Percentiles rank a stretch among this genome's conserved stretches.
Conservation (phyloP, 2,888 invertebrate species). For the Pseudococcus viburni region DNA sequence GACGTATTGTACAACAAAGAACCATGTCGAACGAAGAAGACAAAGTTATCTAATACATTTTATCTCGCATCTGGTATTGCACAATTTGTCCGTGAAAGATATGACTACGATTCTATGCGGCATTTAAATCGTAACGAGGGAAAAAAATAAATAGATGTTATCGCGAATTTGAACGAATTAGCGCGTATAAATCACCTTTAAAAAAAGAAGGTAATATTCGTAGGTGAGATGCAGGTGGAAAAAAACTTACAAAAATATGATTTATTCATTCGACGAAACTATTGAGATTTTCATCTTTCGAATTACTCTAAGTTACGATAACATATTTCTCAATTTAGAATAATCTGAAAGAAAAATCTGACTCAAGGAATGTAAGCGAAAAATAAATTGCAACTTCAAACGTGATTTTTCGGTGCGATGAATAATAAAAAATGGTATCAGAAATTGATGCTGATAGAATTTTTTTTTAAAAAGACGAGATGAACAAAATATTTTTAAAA, state of each 20-base stretch:
- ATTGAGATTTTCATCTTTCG: no score
- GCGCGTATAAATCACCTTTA: neutral
- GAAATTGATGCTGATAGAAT: no score
- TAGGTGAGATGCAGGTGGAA: neutral
- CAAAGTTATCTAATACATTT: neutral
- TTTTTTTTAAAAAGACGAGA: no score
- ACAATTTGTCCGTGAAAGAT: constrained; percentile 39
- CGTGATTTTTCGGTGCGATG: no score
- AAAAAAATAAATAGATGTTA: constrained; percentile 13
- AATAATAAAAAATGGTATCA: no score
- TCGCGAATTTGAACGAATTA: neutral
- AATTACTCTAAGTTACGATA: no score
- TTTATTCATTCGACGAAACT: no score
- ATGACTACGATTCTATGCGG: neutral
- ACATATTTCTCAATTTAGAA: neutral
- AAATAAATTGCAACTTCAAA: no score
- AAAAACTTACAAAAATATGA: neutral
- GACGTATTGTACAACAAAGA: neutral
- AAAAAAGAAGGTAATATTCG: neutral
- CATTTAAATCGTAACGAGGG: neutral
- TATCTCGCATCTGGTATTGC: constrained; percentile 28
- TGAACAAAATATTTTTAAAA: no score
- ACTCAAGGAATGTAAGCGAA: no score
- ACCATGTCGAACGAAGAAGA: neutral
- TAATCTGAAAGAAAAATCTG: neutral